These are phyloP conservation scores for Sphaerophoria taeniata DNA, from an alignment of 2,888 invertebrate species.

Conservation along the genomic window DNA sequence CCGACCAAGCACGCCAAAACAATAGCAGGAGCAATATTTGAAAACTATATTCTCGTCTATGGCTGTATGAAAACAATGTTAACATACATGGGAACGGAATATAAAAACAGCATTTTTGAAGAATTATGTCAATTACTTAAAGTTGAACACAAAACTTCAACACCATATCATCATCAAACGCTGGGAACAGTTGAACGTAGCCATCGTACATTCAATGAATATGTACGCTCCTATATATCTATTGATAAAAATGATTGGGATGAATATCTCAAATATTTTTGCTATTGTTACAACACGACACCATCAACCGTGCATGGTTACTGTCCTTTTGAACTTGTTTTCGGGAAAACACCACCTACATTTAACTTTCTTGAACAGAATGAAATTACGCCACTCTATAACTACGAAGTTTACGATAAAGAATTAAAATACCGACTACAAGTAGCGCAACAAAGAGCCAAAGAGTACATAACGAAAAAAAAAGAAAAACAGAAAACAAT, in stretches of 20 bases:
- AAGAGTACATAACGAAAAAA: conserved; percentile 16
- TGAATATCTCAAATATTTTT: background rate
- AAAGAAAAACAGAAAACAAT: conserved; percentile 3
- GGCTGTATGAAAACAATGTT: background rate
- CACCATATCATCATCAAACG: conserved; percentile 64
- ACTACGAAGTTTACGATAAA: background rate
- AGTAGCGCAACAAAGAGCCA: conserved; percentile 19
- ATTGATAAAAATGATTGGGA: conserved; percentile 2
- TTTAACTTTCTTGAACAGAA: background rate
- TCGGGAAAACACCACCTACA: conserved; percentile 12
- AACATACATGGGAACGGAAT: conserved; percentile 10
- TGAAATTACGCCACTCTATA: background rate
- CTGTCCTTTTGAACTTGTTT: conserved; percentile 56
- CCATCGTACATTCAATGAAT: conserved; percentile 71
- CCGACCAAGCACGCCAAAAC: background rate
- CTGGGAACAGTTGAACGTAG: conserved; percentile 73
- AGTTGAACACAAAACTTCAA: background rate
- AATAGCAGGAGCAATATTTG: background rate
- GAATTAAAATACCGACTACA: conserved; percentile 19
- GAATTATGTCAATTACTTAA: background rate
- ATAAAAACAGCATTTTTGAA: background rate
- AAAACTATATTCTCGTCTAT: background rate
- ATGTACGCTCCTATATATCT: background rate
- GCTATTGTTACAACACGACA: background rate
- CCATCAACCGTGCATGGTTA: conserved; percentile 24